phyloP scores from a whole-genome alignment of 2,113 vertebrate genomes.

The Pteropus alecto region DNA sequence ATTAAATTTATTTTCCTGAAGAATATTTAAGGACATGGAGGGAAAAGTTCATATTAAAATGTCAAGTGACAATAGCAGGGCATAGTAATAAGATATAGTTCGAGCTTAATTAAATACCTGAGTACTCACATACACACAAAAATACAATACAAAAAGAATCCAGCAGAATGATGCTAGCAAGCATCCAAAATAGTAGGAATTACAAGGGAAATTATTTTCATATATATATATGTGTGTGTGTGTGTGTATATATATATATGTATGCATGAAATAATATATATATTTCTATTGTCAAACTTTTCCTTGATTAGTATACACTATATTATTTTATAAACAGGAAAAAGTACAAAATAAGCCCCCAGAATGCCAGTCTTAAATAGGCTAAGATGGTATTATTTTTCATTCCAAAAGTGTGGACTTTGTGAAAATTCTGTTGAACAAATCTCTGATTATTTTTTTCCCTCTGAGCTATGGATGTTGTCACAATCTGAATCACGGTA shows the following conservation, averaged over 20 bases:
- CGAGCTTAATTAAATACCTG: neutral
- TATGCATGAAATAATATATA: too few species aligned
- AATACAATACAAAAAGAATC: neutral
- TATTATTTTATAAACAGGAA: neutral
- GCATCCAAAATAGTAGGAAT: neutral
- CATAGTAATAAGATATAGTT: neutral
- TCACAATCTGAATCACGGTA: conserved; percentile 28
- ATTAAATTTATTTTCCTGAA: neutral
- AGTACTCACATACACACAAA: neutral
- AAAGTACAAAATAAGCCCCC: neutral
- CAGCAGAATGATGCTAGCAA: neutral
- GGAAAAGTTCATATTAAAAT: neutral
- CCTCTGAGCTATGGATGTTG: neutral
- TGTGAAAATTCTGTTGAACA: conserved; percentile 14
- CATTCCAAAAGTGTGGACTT: neutral
- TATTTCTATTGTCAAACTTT: neutral
- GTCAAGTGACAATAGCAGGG: neutral
- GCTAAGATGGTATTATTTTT: neutral
- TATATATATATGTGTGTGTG: neutral
- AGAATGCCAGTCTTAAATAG: neutral
- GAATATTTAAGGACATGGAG: neutral
- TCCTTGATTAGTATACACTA: neutral
- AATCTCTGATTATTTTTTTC: neutral
- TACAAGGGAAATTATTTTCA: neutral
- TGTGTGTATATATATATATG: too few species aligned